phyloP scores from a whole-genome alignment of 2,113 vertebrate genomes.

The Erinaceus europaeus region DNA sequence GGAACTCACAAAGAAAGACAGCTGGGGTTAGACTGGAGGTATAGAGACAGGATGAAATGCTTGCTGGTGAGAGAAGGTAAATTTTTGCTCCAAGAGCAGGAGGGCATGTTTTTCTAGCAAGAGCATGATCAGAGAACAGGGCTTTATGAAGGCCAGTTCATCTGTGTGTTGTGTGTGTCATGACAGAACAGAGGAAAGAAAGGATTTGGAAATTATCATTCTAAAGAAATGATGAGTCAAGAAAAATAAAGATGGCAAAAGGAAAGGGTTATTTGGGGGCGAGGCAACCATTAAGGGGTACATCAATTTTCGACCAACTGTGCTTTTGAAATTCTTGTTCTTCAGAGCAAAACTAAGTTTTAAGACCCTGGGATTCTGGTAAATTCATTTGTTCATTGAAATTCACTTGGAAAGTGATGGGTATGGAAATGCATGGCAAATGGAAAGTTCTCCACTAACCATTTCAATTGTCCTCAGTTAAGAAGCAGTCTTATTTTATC shows the following conservation, averaged over 20 bases:
- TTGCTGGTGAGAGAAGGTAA: fast-evolving
- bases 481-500: background rate
- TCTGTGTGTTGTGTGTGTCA: background rate
- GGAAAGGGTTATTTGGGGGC: too few relatives aligned
- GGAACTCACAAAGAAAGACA: background rate
- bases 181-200: background rate
- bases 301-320: background rate
- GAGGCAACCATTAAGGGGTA: background rate
- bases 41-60: fast-evolving
- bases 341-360: background rate
- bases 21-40: background rate
- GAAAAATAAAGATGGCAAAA: background rate
- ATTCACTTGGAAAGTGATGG: background rate
- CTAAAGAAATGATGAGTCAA: background rate
- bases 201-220: background rate
- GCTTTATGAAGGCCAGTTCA: background rate
- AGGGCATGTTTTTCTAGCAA: fast-evolving
- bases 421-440: background rate
- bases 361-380: background rate
- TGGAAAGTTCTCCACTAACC: background rate
- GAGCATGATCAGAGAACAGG: background rate
- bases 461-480: background rate
- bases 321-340: background rate
- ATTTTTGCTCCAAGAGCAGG: background rate
- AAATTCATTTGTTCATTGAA: background rate